These are phyloP conservation scores for Meandrusa payeni DNA, from an alignment of 2,888 invertebrate genomes.

Conservation along the genomic window DNA sequence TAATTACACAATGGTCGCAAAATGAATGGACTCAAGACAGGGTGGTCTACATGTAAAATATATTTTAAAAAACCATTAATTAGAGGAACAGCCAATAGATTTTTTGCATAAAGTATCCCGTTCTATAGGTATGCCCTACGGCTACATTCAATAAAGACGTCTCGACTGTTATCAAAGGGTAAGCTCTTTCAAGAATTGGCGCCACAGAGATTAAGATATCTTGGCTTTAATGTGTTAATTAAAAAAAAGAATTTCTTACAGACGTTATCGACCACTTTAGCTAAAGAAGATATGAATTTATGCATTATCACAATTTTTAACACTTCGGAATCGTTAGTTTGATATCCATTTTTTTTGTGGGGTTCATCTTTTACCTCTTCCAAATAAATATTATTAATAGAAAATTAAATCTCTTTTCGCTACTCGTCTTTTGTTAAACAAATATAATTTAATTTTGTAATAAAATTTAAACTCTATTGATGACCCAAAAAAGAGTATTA, in stretches of 20 bases:
- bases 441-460: too few species aligned
- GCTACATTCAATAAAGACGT: constrained; percentile 63
- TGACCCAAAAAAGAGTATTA: too few species aligned
- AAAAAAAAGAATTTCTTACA: constrained; percentile 65
- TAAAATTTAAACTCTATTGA: too few species aligned
- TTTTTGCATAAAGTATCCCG: constrained; percentile 67
- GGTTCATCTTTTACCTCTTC: neutral
- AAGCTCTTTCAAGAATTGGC: constrained; percentile 72
- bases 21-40: constrained; percentile 29
- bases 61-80: constrained; percentile 50
- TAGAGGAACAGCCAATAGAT: constrained; percentile 46
- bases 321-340: constrained; percentile 62
- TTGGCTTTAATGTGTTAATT: constrained; percentile 75
- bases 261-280: constrained; percentile 72
- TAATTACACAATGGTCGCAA: too few species aligned
- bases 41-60: constrained; percentile 56
- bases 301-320: constrained; percentile 65
- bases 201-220: constrained; percentile 77
- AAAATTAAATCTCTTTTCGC: too few species aligned
- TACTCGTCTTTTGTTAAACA: too few species aligned
- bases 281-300: constrained; percentile 52
- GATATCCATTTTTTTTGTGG: constrained; percentile 14
- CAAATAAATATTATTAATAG: too few species aligned
- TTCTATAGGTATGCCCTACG: constrained; percentile 54
- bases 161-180: constrained; percentile 68